Conservation (phyloP, 1,140 invertebrate species). For the Frieseomelitta varia region DNA sequence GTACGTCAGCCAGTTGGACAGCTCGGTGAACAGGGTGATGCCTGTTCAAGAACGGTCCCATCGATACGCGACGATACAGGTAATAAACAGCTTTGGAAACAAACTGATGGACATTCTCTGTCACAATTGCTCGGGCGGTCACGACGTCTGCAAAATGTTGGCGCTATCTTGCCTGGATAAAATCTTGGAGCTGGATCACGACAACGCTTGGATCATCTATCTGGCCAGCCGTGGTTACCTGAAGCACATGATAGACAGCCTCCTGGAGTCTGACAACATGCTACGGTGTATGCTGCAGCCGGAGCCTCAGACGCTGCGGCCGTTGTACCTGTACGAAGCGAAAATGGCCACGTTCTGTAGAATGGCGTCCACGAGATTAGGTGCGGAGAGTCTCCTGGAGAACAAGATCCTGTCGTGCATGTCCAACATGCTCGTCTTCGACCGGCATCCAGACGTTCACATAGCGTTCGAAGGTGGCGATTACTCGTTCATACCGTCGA, state of each 20-base stretch:
- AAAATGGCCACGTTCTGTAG: slow-evolving; percentile 92
- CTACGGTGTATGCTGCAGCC: slow-evolving; percentile 87
- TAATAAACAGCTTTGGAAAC: slow-evolving; percentile 89
- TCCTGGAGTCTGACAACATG: slow-evolving; percentile 89
- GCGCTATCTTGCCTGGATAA: slow-evolving; percentile 91
- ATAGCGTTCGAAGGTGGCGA: slow-evolving; percentile 76
- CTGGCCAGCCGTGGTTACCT: slow-evolving; percentile 91
- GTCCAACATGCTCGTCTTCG: slow-evolving; percentile 90
- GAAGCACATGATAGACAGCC: slow-evolving; percentile 90
- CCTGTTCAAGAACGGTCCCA: slow-evolving; percentile 80
- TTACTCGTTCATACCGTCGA: slow-evolving; percentile 84
- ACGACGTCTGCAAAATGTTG: slow-evolving; percentile 94
- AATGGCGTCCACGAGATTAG: slow-evolving; percentile 87
- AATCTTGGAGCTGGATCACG: slow-evolving; percentile 89
- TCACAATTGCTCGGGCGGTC: slow-evolving; percentile 92
- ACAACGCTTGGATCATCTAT: slow-evolving; percentile 88
- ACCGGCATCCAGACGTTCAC: slow-evolving; percentile 88
- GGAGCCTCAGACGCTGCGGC: slow-evolving; percentile 87
- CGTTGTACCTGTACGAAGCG: slow-evolving; percentile 93
- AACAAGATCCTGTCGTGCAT: slow-evolving; percentile 89
- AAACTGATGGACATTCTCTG: slow-evolving; percentile 92
- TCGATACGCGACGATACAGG: slow-evolving; percentile 78
- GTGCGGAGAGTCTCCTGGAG: slow-evolving; percentile 89
- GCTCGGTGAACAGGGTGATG: slow-evolving; percentile 77
- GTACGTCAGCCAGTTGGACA: slow-evolving; percentile 85